Evolutionary conservation across 2,888 invertebrate genomes (phyloP), one percentile per base, ranked within the genome.

Genomic region (Herminia tarsipennalis): DNA sequence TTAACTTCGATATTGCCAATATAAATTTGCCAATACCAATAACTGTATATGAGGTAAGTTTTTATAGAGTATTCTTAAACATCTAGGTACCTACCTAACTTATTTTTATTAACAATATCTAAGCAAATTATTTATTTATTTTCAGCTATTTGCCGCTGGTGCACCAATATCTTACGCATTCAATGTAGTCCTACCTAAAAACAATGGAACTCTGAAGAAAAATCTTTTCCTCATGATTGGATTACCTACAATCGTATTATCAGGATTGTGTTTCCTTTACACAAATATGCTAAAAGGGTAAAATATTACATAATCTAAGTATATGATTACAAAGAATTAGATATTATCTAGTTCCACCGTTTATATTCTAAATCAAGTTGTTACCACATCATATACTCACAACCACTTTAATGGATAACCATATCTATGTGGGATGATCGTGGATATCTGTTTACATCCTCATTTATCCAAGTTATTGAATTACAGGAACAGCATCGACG

Each of bases 401-500:
- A 2, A 21, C 14, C 57, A 48, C 47, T 38, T 5, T 37, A 42
- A 39, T 12, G 14, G 6, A n/a, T 5, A 24, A 13, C 36, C n/a
- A 20, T 27, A 16, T 21, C 12, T 21, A 21, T 20, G 21, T 6
- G 9, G 37, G 32, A 22, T 43, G 38, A 51, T 47, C 27, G 8
- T 48, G 25, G 27, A 13, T 44, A 49, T 59, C 37, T 36, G 24
- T 29, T 50, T 49, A 38, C 48, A 41, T 30, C 13, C 20, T 43
- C 17, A 37, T 37, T 51, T 38, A 29, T 29, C 16, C 2, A 27
- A 18, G n/a, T 54, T 49, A n/a, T 18, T 32, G 24, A 8, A 9
- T 68, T 72, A 20, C 74, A 93, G 93, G 45, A 93, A 88, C 68
- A 87, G 92, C 41, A 88, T 92, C 14, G 92, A 93, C 45, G 93